Evolutionary conservation across 2,797 vertebrate genomes (phyloP), one percentile per base, ranked within the genome.

Genomic region (Adrianichthys oophorus): DNA sequence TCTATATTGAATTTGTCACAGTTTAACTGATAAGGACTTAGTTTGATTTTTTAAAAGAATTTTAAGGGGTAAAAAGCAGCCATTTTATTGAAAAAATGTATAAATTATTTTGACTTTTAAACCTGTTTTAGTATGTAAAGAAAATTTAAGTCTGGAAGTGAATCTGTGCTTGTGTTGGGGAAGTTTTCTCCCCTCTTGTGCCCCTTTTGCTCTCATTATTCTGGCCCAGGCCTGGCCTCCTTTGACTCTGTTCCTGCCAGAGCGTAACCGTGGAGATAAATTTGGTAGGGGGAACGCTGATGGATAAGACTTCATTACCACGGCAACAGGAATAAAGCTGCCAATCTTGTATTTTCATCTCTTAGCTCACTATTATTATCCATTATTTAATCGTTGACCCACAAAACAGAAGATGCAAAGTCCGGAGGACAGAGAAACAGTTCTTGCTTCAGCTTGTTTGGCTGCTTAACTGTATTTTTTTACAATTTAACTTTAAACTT

Each of bases 251-350:
- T 41, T 70, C 65, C 72, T 59, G 49, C 59, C 66, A 62, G 29
- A 49, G 51, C 7, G 73, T 85, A 57, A 72, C 86, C 59, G 47
- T 84, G 87, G 83, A 59, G 76, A 88, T 73, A 0, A 63, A 70
- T 78, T 71, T 12, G 53, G 64, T 53, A 65, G 58, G 24, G 62
- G 73, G 63, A 76, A 40, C 63, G 65, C 56, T 42, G 59, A 86
- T 47, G 73, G 53, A 62, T 57, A 62, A 63, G 65, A 70, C 72
- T 52, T 40, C 19, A 59, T 90, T 1, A 40, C 76, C 83, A 60
- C 32, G 74, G 87, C 50, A 86, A 90, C 85, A 0, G 48, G 72
- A 49, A 55, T 13, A 48, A 23, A 72, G 70, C 75, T 72, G 65
- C 58, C 65, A 72, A 52, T 49, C 52, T 29, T 79, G 14, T 58